A percentile compares a stretch with the other conserved stretches of the same genome.
Evolutionary conservation across 2,888 invertebrate species (phyloP).

Genomic region (Eristalinus sepulchralis): DNA sequence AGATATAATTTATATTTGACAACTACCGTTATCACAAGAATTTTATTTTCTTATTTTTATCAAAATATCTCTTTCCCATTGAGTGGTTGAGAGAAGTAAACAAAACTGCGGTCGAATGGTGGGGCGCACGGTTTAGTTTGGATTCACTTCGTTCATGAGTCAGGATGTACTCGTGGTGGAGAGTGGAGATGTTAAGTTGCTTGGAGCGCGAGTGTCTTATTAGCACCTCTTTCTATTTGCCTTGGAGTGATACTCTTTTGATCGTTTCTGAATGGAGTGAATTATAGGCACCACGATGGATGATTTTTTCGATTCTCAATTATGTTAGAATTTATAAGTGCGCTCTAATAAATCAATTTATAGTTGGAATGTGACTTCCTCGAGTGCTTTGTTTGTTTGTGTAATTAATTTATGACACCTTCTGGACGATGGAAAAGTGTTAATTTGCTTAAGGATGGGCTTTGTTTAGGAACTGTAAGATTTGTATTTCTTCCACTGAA

Average conservation of each 20-base stretch:
- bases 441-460: background rate
- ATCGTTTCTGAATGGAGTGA: slow-evolving; percentile 19
- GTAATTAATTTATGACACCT: background rate
- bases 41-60: slow-evolving; percentile 22
- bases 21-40: slow-evolving; percentile 55
- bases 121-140: background rate
- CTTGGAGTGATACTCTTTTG: slow-evolving; percentile 4
- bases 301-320: background rate
- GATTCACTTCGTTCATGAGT: background rate
- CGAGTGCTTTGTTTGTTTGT: background rate
- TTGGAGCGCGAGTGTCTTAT: background rate
- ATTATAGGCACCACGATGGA: background rate
- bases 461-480: background rate
- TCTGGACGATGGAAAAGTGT: background rate
- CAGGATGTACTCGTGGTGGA: background rate
- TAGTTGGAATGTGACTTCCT: background rate
- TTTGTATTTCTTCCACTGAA: background rate
- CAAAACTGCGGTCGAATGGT: background rate
- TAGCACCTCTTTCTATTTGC: background rate
- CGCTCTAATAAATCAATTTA: too few relatives aligned
- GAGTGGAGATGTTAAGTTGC: slow-evolving; percentile 31
- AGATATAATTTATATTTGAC: slow-evolving; percentile 62
- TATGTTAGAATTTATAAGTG: background rate
- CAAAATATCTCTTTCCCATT: slow-evolving; percentile 9
- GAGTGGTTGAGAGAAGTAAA: background rate